phyloP scores from a whole-genome alignment of 2,113 vertebrate genomes.

The Manacus vitellinus region DNA sequence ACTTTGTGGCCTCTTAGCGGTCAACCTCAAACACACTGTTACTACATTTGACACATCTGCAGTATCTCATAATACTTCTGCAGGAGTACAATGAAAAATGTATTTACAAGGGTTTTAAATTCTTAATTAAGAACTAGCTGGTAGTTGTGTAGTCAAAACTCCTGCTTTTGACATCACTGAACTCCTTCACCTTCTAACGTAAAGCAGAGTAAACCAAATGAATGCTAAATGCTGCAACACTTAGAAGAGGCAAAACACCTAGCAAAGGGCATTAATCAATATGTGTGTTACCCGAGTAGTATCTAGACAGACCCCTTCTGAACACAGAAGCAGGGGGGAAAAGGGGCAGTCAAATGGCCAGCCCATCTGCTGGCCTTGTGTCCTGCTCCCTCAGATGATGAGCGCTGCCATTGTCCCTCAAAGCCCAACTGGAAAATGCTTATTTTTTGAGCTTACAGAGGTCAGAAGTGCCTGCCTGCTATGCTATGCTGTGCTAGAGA shows the following conservation, averaged over 20 bases:
- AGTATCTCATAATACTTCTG: neutral
- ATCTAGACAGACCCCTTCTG: neutral
- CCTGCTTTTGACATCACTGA: neutral
- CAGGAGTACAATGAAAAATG: neutral
- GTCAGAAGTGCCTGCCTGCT: neutral
- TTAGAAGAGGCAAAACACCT: neutral
- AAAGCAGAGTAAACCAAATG: neutral
- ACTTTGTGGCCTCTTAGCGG: neutral
- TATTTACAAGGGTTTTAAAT: neutral
- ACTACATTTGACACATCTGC: neutral
- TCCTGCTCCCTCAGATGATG: neutral
- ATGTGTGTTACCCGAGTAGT: neutral
- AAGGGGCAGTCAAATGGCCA: neutral
- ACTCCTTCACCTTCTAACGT: neutral
- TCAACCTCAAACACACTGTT: neutral
- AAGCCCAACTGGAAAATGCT: neutral
- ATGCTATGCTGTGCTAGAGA: accelerated
- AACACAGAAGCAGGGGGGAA: neutral
- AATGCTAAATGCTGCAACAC: neutral
- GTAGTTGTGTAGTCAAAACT: neutral
- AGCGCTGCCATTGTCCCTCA: neutral
- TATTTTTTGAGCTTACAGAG: neutral
- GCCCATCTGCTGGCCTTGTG: neutral
- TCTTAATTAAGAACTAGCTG: neutral
- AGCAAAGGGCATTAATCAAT: neutral